Evolutionary conservation across 2,797 vertebrate genomes (phyloP).

Genomic region (Neosilurus mollespiculum): DNA sequence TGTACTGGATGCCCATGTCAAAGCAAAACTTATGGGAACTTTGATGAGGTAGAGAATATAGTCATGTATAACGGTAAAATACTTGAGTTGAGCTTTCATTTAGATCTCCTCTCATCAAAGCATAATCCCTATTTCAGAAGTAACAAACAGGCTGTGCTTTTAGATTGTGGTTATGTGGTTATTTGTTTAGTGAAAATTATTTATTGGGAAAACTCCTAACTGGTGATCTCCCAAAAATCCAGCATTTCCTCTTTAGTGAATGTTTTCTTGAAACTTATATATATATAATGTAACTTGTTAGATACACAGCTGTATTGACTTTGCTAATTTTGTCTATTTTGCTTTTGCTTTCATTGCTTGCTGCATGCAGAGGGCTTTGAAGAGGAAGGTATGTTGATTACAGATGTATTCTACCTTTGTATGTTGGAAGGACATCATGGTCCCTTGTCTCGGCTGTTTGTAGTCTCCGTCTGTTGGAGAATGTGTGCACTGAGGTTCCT

Average conservation of each 20-base stretch:
- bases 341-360: conserved; percentile 78
- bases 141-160: background rate
- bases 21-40: conserved; percentile 7
- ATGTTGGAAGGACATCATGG: conserved; percentile 57
- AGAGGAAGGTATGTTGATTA: conserved; percentile 78
- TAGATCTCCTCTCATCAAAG: conserved; percentile 24
- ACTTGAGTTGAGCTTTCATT: background rate
- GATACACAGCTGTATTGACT: conserved; percentile 41
- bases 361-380: conserved; percentile 81
- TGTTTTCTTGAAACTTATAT: conserved; percentile 1
- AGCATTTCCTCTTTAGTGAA: conserved; percentile 1
- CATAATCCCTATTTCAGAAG: background rate
- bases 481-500: conserved; percentile 45
- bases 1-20: background rate
- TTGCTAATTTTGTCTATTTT: conserved; percentile 76
- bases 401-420: conserved; percentile 61
- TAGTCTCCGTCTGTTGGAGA: conserved; percentile 47
- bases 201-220: background rate
- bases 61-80: background rate
- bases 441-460: conserved; percentile 41
- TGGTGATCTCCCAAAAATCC: background rate
- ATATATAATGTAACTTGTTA: conserved; percentile 15
- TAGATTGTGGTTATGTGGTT: background rate
- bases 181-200: background rate
- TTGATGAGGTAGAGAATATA: conserved; percentile 20